These are phyloP conservation scores for Parauchenoglanis punctatus DNA, from an alignment of 2,797 vertebrate species.

Conservation along the genomic window DNA sequence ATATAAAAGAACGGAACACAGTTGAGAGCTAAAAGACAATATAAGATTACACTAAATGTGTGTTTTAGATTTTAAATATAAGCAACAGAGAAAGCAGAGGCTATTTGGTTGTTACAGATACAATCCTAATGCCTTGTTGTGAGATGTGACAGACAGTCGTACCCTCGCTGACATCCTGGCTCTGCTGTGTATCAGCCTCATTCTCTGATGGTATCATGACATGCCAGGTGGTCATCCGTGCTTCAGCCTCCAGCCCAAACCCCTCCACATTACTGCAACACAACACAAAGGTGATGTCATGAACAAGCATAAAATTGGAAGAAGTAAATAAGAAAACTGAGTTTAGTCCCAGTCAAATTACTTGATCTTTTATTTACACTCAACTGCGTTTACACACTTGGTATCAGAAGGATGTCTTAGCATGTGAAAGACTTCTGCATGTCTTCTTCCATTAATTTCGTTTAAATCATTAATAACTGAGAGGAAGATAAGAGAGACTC, in stretches of 20 bases:
- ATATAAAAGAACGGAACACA: background rate
- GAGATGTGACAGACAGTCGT: constrained; percentile 41
- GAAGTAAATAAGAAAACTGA: background rate
- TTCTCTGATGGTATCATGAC: constrained; percentile 94
- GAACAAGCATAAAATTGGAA: background rate
- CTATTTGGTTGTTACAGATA: background rate
- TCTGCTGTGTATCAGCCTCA: constrained; percentile 85
- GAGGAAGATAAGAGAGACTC: background rate
- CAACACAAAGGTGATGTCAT: constrained; percentile 11
- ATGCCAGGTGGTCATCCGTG: constrained; percentile 99
- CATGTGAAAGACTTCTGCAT: background rate
- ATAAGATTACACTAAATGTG: background rate
- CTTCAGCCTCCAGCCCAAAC: constrained; percentile 97
- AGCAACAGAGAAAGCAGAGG: background rate
- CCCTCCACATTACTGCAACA: constrained; percentile 87
- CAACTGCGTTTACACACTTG: background rate
- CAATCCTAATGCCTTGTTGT: background rate
- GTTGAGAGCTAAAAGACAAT: background rate
- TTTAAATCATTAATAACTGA: background rate
- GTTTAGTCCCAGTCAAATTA: background rate
- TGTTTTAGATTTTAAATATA: background rate
- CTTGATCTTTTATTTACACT: background rate
- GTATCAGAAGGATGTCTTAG: background rate
- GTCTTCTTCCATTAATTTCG: background rate
- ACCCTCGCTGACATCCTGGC: constrained; percentile 96